Evolutionary conservation across 2,888 invertebrate genomes (phyloP), one percentile per base, ranked within the genome.

Genomic region (Rhimphoctona megacephalus): DNA sequence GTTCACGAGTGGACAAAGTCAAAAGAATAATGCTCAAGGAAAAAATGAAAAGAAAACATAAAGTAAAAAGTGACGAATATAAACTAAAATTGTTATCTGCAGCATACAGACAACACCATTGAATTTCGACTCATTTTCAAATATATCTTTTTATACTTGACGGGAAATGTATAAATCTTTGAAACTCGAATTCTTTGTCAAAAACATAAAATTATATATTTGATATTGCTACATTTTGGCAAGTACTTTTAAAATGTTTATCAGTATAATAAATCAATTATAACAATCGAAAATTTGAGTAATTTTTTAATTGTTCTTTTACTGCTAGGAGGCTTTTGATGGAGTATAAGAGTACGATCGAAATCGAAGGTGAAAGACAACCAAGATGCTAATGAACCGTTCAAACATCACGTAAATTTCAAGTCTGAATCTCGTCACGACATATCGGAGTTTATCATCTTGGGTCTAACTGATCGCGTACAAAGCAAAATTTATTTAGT

Each of bases 381-480:
- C 43, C 67, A 17, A 19, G 66, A 57, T 52, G 64, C 74, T 74
- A 85, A 85, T 79, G 11, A 82, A 30, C 52, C 33, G 69, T 79
- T 66, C 14, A 85, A 85, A 81, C 74, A 79, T 61, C 69, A 61
- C 30, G 67, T 30, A 79, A 81, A 66, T 79, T 76, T 74, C 61
- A 52, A 82, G 78, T n/a, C 22, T 61, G 52, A 64, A 82, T 74
- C 74, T 43, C 64, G 76, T 33, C 49, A 54, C 73, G 25, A 9
- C 57, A 22, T 66, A 66, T 57, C 72, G 22, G 49, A 64, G 52
- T 82, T 85, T 85, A 85, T 79, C 85, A 79, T 64, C 43, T 61
- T 69, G 61, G 43, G 52, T 79, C 82, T 85, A 85, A 85, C 72
- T 79, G 79, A 79, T 22, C 69, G 67, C 46, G 67, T 46, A 64